Evolutionary conservation across 2,888 invertebrate species (phyloP).

Genomic region (Megastigmus dorsalis): DNA sequence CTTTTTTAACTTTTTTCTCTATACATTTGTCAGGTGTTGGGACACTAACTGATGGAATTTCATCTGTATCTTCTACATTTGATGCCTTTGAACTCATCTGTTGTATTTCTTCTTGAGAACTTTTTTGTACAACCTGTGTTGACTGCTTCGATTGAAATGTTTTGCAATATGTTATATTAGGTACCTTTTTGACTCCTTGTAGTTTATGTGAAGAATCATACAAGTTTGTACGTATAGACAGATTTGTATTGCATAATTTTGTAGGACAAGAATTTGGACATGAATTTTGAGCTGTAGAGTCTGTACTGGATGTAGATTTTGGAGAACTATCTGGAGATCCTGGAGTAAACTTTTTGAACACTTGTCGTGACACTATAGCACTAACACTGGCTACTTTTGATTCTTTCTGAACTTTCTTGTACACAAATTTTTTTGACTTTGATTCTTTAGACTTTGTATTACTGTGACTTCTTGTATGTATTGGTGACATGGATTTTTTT

Average conservation of each 20-base stretch:
- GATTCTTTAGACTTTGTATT: slow-evolving; percentile 23
- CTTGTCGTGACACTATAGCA: slow-evolving; percentile 61
- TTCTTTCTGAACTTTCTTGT: slow-evolving; percentile 33
- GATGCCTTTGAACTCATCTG: slow-evolving; percentile 8
- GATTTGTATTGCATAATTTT: slow-evolving; percentile 67
- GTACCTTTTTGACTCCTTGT: slow-evolving; percentile 61
- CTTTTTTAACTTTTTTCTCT: slow-evolving; percentile 46
- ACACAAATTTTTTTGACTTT: slow-evolving; percentile 40
- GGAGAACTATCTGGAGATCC: slow-evolving; percentile 47
- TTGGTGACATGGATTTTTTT: slow-evolving; percentile 22
- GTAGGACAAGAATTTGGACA: slow-evolving; percentile 47
- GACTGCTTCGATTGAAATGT: slow-evolving; percentile 55
- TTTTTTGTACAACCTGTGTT: slow-evolving; percentile 12
- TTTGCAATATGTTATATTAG: slow-evolving; percentile 57
- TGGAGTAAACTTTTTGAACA: slow-evolving; percentile 58
- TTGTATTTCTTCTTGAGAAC: slow-evolving; percentile 13
- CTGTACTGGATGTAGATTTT: slow-evolving; percentile 24
- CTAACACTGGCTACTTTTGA: slow-evolving; percentile 55
- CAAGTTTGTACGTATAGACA: slow-evolving; percentile 69
- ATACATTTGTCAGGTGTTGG: slow-evolving; percentile 6
- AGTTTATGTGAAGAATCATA: slow-evolving; percentile 67
- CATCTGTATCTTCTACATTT: slow-evolving; percentile 6
- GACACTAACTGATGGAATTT: slow-evolving; percentile 1
- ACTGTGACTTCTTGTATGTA: slow-evolving; percentile 46
- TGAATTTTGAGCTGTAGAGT: slow-evolving; percentile 21